A percentile compares a stretch with the other conserved stretches of the same genome.
Conservation (phyloP, 2,888 invertebrate species). For the Drosophila fulvimacula region DNA sequence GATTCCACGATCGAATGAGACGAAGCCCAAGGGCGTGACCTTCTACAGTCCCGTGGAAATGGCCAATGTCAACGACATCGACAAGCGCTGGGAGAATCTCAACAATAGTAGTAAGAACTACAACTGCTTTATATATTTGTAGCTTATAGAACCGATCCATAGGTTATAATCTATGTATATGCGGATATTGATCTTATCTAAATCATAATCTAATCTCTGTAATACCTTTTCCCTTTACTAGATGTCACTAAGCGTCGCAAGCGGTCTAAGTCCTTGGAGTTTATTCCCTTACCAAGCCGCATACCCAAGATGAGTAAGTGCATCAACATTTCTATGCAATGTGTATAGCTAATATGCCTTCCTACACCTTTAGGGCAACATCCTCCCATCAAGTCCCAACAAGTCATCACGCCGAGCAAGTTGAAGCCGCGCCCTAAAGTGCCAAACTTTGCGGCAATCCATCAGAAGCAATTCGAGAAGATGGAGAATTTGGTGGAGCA, state of each 20-base stretch:
- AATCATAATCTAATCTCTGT: not conserved
- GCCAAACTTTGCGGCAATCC: conserved; percentile 90
- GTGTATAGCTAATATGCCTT: not conserved
- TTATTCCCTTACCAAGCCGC: conserved; percentile 38
- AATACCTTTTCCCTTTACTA: conserved; percentile 24
- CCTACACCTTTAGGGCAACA: conserved; percentile 25
- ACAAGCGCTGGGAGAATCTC: conserved; percentile 48
- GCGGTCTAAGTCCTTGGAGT: conserved; percentile 80
- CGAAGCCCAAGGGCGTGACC: conserved; percentile 56
- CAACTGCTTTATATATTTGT: not conserved
- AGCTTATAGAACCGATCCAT: too few species aligned
- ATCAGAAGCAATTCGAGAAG: conserved; percentile 88
- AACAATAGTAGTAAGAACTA: conserved; percentile 1
- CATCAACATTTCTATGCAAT: not conserved
- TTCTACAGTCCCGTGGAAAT: conserved; percentile 77
- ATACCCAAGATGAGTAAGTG: conserved; percentile 69
- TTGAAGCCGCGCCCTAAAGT: conserved; percentile 85
- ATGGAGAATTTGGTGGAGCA: conserved; percentile 90
- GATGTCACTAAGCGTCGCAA: conserved; percentile 81
- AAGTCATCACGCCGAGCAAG: conserved; percentile 49
- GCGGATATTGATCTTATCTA: too few species aligned
- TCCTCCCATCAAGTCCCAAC: conserved; percentile 2
- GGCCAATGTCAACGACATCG: conserved; percentile 59
- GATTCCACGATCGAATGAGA: conserved; percentile 36
- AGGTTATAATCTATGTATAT: not conserved